These are phyloP conservation scores for Cavia aperea DNA, from an alignment of 2,113 vertebrate species.

Conservation along the genomic window DNA sequence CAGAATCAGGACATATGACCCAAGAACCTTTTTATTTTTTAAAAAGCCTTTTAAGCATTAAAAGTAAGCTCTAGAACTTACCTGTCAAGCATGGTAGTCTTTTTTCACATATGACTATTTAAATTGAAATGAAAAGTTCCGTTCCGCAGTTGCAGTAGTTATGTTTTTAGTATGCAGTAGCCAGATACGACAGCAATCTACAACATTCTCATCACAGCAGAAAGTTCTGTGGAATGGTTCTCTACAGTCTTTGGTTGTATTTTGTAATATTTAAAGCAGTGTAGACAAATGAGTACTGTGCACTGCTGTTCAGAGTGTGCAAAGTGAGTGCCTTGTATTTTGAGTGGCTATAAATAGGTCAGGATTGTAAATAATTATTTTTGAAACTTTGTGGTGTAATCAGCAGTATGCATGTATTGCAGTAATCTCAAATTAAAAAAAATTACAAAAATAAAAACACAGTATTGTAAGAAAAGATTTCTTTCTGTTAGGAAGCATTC, in stretches of 20 bases:
- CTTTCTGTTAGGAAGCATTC: not conserved
- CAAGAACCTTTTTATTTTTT: not conserved
- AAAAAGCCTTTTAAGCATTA: not conserved
- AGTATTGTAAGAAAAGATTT: not conserved
- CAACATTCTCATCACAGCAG: not conserved
- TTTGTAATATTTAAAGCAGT: not conserved
- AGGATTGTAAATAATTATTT: not conserved
- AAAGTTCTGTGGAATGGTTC: not conserved
- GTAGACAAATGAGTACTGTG: not conserved
- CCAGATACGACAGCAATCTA: not conserved
- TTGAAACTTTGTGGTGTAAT: not conserved
- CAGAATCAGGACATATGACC: not conserved
- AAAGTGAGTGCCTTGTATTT: not conserved
- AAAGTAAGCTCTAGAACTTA: not conserved
- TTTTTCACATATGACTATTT: not conserved
- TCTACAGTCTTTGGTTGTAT: not conserved
- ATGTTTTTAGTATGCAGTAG: not conserved
- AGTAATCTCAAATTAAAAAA: not conserved
- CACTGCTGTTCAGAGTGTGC: not conserved
- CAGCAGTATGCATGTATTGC: not conserved
- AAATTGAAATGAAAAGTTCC: not conserved
- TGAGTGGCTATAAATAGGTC: not conserved
- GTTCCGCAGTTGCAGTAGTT: not conserved
- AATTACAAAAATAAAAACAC: not conserved
- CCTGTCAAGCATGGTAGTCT: not conserved